A percentile compares a stretch with the other conserved stretches of the same genome.
Conservation (phyloP, 2,797 vertebrate genomes). For the Girardinus metallicus region DNA sequence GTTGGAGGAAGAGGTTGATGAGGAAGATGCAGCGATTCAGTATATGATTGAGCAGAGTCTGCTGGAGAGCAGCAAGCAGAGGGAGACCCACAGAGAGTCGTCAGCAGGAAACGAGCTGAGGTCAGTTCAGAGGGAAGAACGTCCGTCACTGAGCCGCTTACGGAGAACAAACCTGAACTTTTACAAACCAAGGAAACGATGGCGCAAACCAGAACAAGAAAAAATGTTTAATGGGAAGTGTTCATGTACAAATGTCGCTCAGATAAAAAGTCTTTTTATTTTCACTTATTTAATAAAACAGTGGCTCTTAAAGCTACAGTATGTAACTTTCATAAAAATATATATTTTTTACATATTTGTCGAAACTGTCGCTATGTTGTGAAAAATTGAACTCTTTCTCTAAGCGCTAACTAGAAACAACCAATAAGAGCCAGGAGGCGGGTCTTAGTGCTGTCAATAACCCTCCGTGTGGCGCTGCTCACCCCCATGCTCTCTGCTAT, state of each 20-base stretch:
- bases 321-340: too few relatives aligned
- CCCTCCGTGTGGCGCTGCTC: too few relatives aligned
- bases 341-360: too few relatives aligned
- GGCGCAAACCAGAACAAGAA: background rate
- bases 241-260: background rate
- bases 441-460: too few relatives aligned
- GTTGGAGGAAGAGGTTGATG: conserved; percentile 71
- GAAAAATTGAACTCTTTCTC: too few relatives aligned
- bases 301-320: too few relatives aligned
- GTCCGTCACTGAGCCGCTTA: background rate
- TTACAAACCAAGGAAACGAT: background rate
- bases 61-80: conserved; percentile 73
- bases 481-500: too few relatives aligned
- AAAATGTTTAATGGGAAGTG: background rate
- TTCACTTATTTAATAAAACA: background rate
- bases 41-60: conserved; percentile 89
- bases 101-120: background rate
- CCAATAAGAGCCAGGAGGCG: too few relatives aligned
- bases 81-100: conserved; percentile 1
- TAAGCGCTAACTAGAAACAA: too few relatives aligned
- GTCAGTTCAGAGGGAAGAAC: conserved; percentile 22
- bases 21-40: conserved; percentile 84
- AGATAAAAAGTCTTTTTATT: background rate
- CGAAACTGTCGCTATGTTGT: too few relatives aligned
- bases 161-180: background rate